Conservation (phyloP, 2,797 vertebrate species). For the Lithobates pipiens region DNA sequence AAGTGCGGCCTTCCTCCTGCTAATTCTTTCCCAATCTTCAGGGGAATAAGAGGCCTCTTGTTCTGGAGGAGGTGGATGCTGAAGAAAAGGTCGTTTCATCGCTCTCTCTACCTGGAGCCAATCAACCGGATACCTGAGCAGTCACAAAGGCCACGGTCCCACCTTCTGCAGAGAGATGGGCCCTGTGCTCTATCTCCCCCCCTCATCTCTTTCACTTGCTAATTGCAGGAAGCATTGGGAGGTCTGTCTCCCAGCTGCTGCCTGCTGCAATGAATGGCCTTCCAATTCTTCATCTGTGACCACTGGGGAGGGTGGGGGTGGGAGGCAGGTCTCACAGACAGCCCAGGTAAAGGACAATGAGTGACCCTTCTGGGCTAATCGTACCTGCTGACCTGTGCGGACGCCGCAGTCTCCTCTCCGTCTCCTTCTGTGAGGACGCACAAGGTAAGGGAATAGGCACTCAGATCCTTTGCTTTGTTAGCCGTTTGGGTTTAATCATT, state of each 20-base stretch:
- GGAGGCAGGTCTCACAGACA: background rate
- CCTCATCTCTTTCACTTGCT: constrained; percentile 58
- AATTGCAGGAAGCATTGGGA: constrained; percentile 60
- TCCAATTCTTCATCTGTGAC: constrained; percentile 15
- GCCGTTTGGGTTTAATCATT: too few relatives aligned
- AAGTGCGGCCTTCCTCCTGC: background rate
- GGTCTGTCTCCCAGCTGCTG: constrained; percentile 39
- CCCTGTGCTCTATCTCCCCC: constrained; percentile 52
- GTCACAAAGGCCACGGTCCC: constrained; percentile 25
- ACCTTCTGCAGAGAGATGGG: constrained; percentile 44
- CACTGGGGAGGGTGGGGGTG: background rate
- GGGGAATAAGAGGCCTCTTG: constrained; percentile 54
- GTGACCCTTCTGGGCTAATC: too few relatives aligned
- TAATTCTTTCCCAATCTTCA: constrained; percentile 33
- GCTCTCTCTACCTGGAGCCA: constrained; percentile 46
- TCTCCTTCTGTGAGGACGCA: too few relatives aligned
- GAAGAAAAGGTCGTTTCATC: constrained; percentile 57
- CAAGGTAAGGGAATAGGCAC: too few relatives aligned
- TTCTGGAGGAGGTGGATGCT: constrained; percentile 42
- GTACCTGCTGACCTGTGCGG: too few relatives aligned
- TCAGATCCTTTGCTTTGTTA: too few relatives aligned
- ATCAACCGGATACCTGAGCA: constrained; percentile 58
- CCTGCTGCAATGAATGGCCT: constrained; percentile 54
- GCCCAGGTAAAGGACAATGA: background rate
- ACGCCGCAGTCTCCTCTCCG: too few relatives aligned